Percentiles rank a stretch among this genome's conserved stretches.
phyloP scores from a whole-genome alignment of 2,888 invertebrate species.

The Watsonalla cultraria region DNA sequence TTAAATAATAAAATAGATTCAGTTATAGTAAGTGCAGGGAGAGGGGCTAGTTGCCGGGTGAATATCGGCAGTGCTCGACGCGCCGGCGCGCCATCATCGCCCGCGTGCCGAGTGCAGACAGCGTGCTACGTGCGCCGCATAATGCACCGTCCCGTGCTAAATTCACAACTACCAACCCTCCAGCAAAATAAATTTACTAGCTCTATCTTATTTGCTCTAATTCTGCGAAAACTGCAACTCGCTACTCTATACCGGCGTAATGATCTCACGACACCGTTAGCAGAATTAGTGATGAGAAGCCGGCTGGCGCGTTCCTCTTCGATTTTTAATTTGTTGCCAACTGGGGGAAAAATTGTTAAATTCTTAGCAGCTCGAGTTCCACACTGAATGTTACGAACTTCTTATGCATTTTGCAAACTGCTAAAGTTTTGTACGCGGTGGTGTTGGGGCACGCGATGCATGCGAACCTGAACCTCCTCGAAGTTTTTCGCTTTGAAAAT shows the following conservation, averaged over 20 bases:
- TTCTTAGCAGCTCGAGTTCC: conserved; percentile 36
- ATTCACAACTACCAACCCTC: conserved; percentile 71
- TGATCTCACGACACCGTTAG: conserved; percentile 38
- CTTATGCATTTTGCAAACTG: conserved; percentile 66
- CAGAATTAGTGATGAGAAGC: conserved; percentile 34
- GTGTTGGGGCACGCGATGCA: conserved; percentile 53
- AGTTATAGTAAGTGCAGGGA: conserved; percentile 56
- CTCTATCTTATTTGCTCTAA: conserved; percentile 73
- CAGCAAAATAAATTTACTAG: conserved; percentile 70
- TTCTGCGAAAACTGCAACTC: conserved; percentile 58
- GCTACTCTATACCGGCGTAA: conserved; percentile 41
- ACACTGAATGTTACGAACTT: conserved; percentile 51
- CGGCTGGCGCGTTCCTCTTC: conserved; percentile 14
- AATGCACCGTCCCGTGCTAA: conserved; percentile 70
- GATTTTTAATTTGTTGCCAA: conserved; percentile 27
- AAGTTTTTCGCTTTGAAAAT: conserved; percentile 58
- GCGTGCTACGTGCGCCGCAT: conserved; percentile 72
- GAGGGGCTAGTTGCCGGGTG: conserved; percentile 35
- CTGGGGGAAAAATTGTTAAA: conserved; percentile 26
- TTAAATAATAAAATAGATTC: conserved; percentile 70
- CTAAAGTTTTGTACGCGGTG: conserved; percentile 59
- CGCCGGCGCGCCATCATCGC: conserved; percentile 27
- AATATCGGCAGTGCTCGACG: conserved; percentile 29
- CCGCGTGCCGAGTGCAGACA: conserved; percentile 59
- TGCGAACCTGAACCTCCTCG: conserved; percentile 44